Percentiles rank a stretch among this genome's conserved stretches.
phyloP scores from a whole-genome alignment of 1,140 invertebrate genomes.

The Drosophila oshimai region DNA sequence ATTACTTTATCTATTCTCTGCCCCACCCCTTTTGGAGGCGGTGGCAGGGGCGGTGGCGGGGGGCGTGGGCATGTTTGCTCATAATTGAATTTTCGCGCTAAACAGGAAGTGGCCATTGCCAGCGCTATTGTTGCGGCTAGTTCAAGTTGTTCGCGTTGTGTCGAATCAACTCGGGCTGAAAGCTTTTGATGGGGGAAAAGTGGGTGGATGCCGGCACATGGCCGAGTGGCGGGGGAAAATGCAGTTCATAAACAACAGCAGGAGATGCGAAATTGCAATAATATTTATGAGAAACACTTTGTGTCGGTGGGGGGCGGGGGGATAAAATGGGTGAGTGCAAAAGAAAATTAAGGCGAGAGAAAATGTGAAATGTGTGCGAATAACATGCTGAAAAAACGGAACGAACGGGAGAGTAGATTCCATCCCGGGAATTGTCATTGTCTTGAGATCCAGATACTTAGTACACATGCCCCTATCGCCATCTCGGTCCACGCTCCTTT shows the following conservation, averaged over 20 bases:
- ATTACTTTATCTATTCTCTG: constrained; percentile 55
- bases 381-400: constrained; percentile 5
- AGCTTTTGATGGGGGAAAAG: constrained; percentile 23
- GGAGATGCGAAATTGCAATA: constrained; percentile 56
- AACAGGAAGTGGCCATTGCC: constrained; percentile 68
- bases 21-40: neutral
- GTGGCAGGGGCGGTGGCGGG: neutral
- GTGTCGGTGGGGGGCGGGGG: neutral
- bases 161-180: constrained; percentile 38
- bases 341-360: constrained; percentile 42
- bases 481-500: constrained; percentile 5
- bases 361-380: constrained; percentile 43
- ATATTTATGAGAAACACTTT: constrained; percentile 52
- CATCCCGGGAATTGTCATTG: constrained; percentile 44
- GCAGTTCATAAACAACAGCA: constrained; percentile 54
- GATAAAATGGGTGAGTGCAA: constrained; percentile 3
- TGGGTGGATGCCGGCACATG: constrained; percentile 35
- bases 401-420: neutral
- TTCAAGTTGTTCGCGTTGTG: constrained; percentile 52
- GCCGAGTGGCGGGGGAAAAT: constrained; percentile 24
- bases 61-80: constrained; percentile 57
- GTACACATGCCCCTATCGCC: constrained; percentile 26
- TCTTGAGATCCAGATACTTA: constrained; percentile 33
- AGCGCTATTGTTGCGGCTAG: constrained; percentile 47
- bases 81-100: constrained; percentile 80